Evolutionary conservation across 2,888 invertebrate species (phyloP).

Genomic region (Lymantria monacha): DNA sequence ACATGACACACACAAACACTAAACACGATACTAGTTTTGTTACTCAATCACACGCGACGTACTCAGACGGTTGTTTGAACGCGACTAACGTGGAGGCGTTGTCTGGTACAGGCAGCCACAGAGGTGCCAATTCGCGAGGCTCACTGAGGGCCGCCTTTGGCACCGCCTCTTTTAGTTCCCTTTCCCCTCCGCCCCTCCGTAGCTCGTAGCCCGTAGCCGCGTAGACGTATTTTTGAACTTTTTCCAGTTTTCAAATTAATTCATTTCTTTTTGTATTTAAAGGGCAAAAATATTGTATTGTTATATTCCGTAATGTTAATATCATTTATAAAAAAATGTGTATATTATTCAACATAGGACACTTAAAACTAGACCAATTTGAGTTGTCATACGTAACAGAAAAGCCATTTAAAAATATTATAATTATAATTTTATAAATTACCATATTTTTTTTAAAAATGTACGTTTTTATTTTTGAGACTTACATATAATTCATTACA

Average conservation of each 20-base stretch:
- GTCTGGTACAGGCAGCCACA: constrained; percentile 12
- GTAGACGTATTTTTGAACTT: constrained; percentile 23
- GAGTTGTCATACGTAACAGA: not conserved
- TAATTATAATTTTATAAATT: no score
- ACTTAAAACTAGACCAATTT: no score
- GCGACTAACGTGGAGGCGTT: constrained; percentile 52
- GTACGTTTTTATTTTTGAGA: no score
- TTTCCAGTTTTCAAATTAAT: not conserved
- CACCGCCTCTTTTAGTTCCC: constrained; percentile 49
- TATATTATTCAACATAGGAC: no score
- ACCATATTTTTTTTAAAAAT: no score
- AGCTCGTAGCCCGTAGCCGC: constrained; percentile 38
- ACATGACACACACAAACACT: constrained; percentile 63
- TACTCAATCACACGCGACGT: constrained; percentile 38
- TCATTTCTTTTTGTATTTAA: not conserved
- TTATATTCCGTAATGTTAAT: not conserved
- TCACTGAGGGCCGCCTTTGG: constrained; percentile 40
- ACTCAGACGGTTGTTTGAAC: constrained; percentile 43
- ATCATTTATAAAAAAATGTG: no score
- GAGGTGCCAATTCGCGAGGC: constrained; percentile 50
- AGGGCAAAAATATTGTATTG: not conserved
- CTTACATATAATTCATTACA: no score
- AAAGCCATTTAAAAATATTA: no score
- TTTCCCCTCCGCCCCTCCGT: constrained; percentile 37
- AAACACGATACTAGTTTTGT: constrained; percentile 41